Evolutionary conservation across 1,140 invertebrate species (phyloP).

Genomic region (Aphelinus certus): DNA sequence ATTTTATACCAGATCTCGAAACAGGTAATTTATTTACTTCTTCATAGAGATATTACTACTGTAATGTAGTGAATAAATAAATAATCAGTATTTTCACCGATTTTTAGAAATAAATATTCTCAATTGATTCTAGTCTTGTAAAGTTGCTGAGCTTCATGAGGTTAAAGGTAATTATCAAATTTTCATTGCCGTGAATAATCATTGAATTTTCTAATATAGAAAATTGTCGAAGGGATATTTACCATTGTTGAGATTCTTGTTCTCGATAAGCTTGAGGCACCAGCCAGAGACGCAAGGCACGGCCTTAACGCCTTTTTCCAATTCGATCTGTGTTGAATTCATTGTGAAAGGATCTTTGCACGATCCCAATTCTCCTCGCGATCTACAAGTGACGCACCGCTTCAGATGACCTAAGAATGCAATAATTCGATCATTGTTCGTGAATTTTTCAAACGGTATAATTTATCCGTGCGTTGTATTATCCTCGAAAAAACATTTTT

Average conservation of each 20-base stretch:
- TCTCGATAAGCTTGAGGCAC: constrained; percentile 92
- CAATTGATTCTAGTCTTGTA: too few relatives aligned
- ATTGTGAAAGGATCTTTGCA: constrained; percentile 88
- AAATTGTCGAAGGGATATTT: constrained; percentile 26
- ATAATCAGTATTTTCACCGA: too few relatives aligned
- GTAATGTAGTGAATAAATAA: too few relatives aligned
- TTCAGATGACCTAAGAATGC: constrained; percentile 62
- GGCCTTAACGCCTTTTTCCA: constrained; percentile 76
- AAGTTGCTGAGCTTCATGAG: not conserved
- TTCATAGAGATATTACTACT: too few relatives aligned
- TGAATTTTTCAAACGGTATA: too few relatives aligned
- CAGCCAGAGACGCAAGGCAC: constrained; percentile 90
- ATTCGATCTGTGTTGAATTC: constrained; percentile 77
- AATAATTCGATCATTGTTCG: too few relatives aligned
- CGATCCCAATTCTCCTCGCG: constrained; percentile 84
- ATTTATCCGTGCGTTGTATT: too few relatives aligned
- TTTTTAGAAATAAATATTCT: too few relatives aligned
- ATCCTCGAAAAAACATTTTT: too few relatives aligned
- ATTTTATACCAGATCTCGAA: too few relatives aligned
- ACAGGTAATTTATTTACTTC: too few relatives aligned
- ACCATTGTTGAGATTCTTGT: constrained; percentile 70
- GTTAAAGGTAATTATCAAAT: constrained; percentile 6
- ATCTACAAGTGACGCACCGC: constrained; percentile 84
- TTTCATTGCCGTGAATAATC: constrained; percentile 9
- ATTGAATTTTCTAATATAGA: not conserved